phyloP scores from a whole-genome alignment of 2,888 invertebrate genomes.

The Chloroclystis v-ata region DNA sequence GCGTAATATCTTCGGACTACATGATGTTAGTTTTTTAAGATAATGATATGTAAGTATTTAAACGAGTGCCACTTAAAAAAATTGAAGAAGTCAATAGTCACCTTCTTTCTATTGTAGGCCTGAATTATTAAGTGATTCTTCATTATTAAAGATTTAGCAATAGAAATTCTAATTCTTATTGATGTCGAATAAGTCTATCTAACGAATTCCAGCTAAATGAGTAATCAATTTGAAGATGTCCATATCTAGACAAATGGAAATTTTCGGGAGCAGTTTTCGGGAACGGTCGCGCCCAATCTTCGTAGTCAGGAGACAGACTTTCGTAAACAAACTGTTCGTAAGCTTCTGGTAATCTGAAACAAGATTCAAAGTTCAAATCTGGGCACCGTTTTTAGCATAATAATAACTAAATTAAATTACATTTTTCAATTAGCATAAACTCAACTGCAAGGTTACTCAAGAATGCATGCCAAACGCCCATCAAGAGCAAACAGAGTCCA shows the following conservation, averaged over 20 bases:
- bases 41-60: too few relatives aligned
- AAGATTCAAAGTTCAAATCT: slow-evolving; percentile 13
- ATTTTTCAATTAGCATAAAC: background rate
- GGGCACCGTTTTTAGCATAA: background rate
- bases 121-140: too few relatives aligned
- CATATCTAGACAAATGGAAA: slow-evolving; percentile 86
- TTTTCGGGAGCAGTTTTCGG: slow-evolving; percentile 81
- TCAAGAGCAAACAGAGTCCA: slow-evolving; percentile 12
- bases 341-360: slow-evolving; percentile 59
- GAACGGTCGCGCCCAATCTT: slow-evolving; percentile 84
- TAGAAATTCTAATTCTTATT: slow-evolving; percentile 36
- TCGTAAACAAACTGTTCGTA: slow-evolving; percentile 68
- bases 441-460: background rate
- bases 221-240: slow-evolving; percentile 89
- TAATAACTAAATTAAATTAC: too few relatives aligned
- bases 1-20: too few relatives aligned
- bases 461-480: slow-evolving; percentile 3
- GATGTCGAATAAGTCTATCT: slow-evolving; percentile 83
- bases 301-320: slow-evolving; percentile 69
- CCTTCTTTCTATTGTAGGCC: too few relatives aligned
- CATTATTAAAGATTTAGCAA: too few relatives aligned
- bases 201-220: slow-evolving; percentile 90
- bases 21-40: too few relatives aligned
- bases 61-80: too few relatives aligned
- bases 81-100: too few relatives aligned